Conservation (phyloP, 2,797 vertebrate genomes). For the Sebastes nivosus region DNA sequence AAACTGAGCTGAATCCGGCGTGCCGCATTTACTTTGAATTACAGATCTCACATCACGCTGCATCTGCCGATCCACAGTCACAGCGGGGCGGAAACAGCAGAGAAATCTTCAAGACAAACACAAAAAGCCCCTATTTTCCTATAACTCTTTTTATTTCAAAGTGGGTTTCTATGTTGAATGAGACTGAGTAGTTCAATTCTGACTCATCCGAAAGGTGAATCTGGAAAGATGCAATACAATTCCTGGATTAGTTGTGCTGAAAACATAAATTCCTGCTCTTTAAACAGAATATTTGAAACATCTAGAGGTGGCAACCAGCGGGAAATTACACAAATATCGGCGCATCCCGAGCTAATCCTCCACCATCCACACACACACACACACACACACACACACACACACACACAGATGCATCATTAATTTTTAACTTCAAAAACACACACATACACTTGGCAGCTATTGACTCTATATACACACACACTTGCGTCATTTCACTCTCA, state of each 20-base stretch:
- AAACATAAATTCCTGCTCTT: not conserved
- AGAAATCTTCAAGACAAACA: not conserved
- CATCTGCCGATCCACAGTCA: not conserved
- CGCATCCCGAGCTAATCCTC: not conserved
- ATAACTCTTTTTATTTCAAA: not conserved
- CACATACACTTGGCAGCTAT: constrained; percentile 11
- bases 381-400: constrained; percentile 3
- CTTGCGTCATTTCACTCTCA: constrained; percentile 38
- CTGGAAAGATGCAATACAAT: not conserved
- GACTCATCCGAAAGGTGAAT: not conserved
- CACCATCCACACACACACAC: not conserved
- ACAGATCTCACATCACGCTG: not conserved
- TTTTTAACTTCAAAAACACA: constrained; percentile 33
- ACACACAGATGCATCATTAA: constrained; percentile 40
- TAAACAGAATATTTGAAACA: constrained; percentile 4
- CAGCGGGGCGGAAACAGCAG: not conserved
- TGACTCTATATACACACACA: constrained; percentile 14
- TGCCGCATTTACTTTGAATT: not conserved
- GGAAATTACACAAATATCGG: constrained; percentile 2
- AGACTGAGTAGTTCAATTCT: not conserved
- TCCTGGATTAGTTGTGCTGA: not conserved
- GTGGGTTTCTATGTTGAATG: not conserved
- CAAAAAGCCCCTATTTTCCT: not conserved
- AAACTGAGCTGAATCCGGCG: not conserved
- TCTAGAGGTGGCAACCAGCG: not conserved